Evolutionary conservation across 2,797 vertebrate genomes (phyloP).

Genomic region (Pangasius sanitwongsei): DNA sequence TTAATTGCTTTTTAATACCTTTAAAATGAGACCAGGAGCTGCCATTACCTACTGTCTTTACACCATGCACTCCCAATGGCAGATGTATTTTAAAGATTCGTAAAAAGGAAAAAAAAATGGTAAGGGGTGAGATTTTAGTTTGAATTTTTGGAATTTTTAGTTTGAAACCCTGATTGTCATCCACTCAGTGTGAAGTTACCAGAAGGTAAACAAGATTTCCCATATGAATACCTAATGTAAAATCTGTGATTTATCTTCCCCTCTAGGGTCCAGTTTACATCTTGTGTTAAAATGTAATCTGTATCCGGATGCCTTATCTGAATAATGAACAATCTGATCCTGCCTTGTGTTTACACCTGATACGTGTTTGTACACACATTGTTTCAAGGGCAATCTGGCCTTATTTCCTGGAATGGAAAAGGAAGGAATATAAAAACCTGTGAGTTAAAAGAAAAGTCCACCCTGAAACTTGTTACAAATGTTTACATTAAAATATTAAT

Average conservation of each 20-base stretch:
- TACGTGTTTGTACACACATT: neutral
- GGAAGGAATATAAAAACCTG: neutral
- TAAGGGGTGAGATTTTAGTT: too few relatives aligned
- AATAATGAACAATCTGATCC: neutral
- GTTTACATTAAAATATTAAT: neutral
- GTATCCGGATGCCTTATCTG: neutral
- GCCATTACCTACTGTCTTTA: neutral
- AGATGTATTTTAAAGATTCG: neutral
- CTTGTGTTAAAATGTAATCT: neutral
- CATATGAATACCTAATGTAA: neutral
- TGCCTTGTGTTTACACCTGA: neutral
- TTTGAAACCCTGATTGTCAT: neutral
- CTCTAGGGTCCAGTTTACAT: neutral
- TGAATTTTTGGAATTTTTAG: neutral
- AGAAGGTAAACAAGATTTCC: neutral
- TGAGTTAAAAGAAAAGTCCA: neutral
- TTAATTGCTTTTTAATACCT: slow-evolving; percentile 42
- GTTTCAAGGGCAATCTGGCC: neutral
- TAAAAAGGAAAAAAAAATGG: neutral
- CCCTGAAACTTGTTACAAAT: neutral
- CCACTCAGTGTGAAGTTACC: neutral
- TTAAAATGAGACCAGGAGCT: slow-evolving; percentile 3
- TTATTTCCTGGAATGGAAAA: neutral
- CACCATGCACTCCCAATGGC: neutral
- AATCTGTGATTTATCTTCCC: neutral